Base-by-base conservation (phyloP, 23 tunicate genomes). In the Styela clava region DNA sequence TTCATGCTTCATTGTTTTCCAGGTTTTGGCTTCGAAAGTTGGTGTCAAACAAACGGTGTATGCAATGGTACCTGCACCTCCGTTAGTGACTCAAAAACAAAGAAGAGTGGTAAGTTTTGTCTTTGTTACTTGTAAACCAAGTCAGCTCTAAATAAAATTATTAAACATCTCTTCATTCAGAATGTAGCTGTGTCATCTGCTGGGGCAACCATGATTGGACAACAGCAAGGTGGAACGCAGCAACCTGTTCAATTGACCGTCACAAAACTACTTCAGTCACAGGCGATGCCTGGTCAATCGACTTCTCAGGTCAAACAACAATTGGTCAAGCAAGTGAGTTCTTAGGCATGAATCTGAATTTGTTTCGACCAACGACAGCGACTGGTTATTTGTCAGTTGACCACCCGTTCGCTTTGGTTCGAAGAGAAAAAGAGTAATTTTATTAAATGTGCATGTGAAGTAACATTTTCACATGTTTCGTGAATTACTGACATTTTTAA, bases 161-260 rank as follows among this genome's bases (percentile, higher is more conserved):
- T n/a, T 5, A 44, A 44, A 3, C 70, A 65, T 24, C 3, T 24
- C 18, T 7, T 24, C 31, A 5, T 24, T 65, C 29, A 71, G 77
- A 71, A 30, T 30, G 35, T 71, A 22, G 35, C 77, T 21, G 77
- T 35, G 77, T 27, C 77, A 21, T 21, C 35, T 3, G 34, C 23
- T 33, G 37, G 37, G 3, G 77, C 20, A 31, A 26, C 77, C 24
- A 30, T 21, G 24, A 5, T 28, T 22, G 35, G 34, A 3, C 24
- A 33, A 30, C 77, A 71, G 5, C 24, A 33, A n/a, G 67, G 67
- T 21, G 21, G 7, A 21, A 25, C 31, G 2, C 83, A 82, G 76
- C 85, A 81, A 24, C 83, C 95, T 2, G 88, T 89, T 22, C 70
- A 86, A n/a, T 74, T 89, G 26, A 89, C 95, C 1, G 95, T 89